Base-by-base conservation (phyloP, 1,140 invertebrate species). In the Heterodera schachtii region DNA sequence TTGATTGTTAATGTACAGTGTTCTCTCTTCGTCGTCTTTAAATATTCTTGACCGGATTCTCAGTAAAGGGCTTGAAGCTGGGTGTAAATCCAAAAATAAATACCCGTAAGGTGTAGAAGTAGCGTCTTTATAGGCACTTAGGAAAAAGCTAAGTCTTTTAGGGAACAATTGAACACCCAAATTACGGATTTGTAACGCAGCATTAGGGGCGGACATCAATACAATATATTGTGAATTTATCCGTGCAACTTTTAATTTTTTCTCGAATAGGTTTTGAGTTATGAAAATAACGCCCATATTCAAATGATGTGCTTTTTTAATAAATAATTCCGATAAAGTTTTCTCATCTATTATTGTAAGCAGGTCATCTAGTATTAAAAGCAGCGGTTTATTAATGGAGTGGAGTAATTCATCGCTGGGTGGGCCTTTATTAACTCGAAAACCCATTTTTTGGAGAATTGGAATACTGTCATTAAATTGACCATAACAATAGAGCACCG, bases 141-240 rank as follows among this genome's bases (percentile, higher is more conserved):
- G 3, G 46, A 80, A 79, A 52, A 21, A 79, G 3, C 13, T 80
- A 3, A 79, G 13, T 1, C 78, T 66, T n/a, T 73, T 77, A 5
- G 78, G 78, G 79, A 79, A 79, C 5, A 79, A 77, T 19, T 79
- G 78, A 16, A 19, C 43, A 9, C 79, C 79, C 31, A 80, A 41
- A 13, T 13, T 80, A 4, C 75, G 13, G n/a, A 80, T 41, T n/a
- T 52, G 43, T 16, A 80, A 44, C 7, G 74, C 77, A 3, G 79
- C n/a, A 19, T 80, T 81, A 4, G 79, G 79, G 7, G 79, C 52
- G n/a, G 44, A 46, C 21, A 79, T 80, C 6, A 80, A 60, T 6
- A 80, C 19, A 47, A 80, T 80, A 60, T 80, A 80, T 82, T 82
- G 79, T 1, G 79, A 13, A 43, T 80, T 80, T 16, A 44, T 31